phyloP scores from a whole-genome alignment of 2,797 vertebrate genomes.

The Neopelma chrysocephalum region DNA sequence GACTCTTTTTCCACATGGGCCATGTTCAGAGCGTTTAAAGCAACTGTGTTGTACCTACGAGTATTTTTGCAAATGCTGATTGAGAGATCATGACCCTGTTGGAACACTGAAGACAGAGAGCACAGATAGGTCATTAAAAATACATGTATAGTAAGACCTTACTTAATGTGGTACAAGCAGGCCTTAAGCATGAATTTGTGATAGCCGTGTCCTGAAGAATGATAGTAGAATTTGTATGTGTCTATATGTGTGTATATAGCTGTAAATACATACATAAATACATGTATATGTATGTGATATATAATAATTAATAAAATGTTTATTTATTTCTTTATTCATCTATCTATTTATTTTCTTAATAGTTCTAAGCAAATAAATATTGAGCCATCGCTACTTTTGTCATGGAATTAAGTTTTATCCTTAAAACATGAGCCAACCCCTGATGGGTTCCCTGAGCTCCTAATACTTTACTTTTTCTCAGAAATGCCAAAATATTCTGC shows the following conservation, averaged over 20 bases:
- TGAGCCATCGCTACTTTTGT: background rate
- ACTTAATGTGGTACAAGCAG: background rate
- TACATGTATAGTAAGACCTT: conserved; percentile 1
- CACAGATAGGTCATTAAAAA: background rate
- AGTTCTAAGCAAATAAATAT: background rate
- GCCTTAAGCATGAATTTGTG: background rate
- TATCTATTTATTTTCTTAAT: background rate
- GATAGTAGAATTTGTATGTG: background rate
- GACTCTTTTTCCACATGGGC: background rate
- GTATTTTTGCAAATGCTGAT: background rate
- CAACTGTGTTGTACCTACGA: background rate
- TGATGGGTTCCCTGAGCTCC: background rate
- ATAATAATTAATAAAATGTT: background rate
- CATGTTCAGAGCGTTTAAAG: background rate
- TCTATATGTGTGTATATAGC: background rate
- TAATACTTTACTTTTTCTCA: background rate
- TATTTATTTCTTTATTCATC: background rate
- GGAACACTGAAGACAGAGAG: background rate
- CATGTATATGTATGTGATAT: accelerated
- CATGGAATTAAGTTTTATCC: background rate
- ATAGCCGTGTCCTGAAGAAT: background rate
- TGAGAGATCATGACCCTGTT: background rate
- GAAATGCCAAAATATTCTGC: background rate
- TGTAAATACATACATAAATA: background rate
- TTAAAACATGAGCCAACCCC: background rate